Evolutionary conservation across 2,888 invertebrate genomes (phyloP).

Genomic region (Trilocha varians): DNA sequence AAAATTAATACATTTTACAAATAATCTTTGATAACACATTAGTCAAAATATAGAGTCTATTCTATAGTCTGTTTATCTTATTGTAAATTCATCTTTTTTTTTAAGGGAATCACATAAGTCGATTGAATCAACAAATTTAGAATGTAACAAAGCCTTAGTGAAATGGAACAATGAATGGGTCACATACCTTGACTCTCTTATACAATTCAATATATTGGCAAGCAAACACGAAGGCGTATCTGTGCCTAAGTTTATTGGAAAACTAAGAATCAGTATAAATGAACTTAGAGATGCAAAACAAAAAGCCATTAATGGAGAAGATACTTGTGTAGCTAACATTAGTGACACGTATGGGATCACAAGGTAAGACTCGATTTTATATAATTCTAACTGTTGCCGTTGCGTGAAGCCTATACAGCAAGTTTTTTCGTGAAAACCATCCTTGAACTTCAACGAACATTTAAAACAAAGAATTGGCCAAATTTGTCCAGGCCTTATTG

Average conservation of each 20-base stretch:
- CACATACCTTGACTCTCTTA: slow-evolving; percentile 27
- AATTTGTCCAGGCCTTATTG: too few species aligned
- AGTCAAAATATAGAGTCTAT: too few species aligned
- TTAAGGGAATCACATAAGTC: too few species aligned
- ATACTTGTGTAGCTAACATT: slow-evolving; percentile 11
- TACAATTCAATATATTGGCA: slow-evolving; percentile 22
- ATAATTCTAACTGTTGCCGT: background rate
- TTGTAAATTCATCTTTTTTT: too few species aligned
- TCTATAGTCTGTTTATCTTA: too few species aligned
- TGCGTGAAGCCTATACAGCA: too few species aligned
- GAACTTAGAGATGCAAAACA: slow-evolving; percentile 13
- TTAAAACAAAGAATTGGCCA: too few species aligned
- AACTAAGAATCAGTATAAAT: slow-evolving; percentile 17
- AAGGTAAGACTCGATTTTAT: slow-evolving; percentile 13
- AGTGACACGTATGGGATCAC: slow-evolving; percentile 12
- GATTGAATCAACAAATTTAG: slow-evolving; percentile 17
- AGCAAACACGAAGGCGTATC: slow-evolving; percentile 22
- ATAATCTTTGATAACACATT: too few species aligned
- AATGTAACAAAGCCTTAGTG: slow-evolving; percentile 17
- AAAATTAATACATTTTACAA: too few species aligned
- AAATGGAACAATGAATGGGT: slow-evolving; percentile 26
- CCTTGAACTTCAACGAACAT: too few species aligned
- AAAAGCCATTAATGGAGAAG: slow-evolving; percentile 10
- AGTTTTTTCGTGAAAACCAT: too few species aligned
- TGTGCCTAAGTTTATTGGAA: slow-evolving; percentile 23